These are phyloP conservation scores for Pedetes capensis DNA, from an alignment of 2,113 vertebrate genomes.

Conservation along the genomic window DNA sequence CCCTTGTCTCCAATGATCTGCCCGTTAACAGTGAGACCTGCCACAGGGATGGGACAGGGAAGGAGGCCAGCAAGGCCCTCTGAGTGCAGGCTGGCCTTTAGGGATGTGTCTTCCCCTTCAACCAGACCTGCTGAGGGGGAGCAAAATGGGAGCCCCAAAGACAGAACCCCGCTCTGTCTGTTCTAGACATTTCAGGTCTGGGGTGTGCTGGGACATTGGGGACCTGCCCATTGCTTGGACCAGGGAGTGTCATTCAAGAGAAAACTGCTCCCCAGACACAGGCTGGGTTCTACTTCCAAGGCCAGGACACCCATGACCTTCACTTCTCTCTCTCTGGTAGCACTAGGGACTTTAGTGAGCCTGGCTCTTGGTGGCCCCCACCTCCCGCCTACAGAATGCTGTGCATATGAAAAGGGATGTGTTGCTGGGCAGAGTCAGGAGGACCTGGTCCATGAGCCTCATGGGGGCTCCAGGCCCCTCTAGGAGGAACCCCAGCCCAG, in stretches of 20 bases:
- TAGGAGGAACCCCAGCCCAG: background rate
- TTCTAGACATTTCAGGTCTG: background rate
- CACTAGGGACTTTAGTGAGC: background rate
- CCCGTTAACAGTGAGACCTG: constrained; percentile 94
- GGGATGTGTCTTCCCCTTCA: background rate
- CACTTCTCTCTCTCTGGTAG: background rate
- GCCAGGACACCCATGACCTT: background rate
- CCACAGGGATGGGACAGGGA: background rate
- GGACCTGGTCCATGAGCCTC: background rate
- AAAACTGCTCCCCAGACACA: background rate
- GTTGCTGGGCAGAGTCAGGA: background rate
- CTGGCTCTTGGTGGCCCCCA: background rate
- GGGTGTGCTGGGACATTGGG: background rate
- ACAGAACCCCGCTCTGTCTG: background rate
- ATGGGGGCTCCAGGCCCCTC: background rate
- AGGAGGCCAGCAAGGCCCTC: background rate
- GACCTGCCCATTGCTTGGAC: background rate
- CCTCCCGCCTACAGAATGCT: background rate
- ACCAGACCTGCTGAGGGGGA: background rate
- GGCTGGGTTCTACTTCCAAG: background rate
- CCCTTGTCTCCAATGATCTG: constrained; percentile 92
- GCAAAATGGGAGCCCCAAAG: background rate
- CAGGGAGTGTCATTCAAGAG: background rate
- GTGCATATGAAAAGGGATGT: background rate
- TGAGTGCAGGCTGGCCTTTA: background rate